These are phyloP conservation scores for Sinohyriopsis cumingii DNA, from an alignment of 2,888 invertebrate genomes.

Conservation along the genomic window DNA sequence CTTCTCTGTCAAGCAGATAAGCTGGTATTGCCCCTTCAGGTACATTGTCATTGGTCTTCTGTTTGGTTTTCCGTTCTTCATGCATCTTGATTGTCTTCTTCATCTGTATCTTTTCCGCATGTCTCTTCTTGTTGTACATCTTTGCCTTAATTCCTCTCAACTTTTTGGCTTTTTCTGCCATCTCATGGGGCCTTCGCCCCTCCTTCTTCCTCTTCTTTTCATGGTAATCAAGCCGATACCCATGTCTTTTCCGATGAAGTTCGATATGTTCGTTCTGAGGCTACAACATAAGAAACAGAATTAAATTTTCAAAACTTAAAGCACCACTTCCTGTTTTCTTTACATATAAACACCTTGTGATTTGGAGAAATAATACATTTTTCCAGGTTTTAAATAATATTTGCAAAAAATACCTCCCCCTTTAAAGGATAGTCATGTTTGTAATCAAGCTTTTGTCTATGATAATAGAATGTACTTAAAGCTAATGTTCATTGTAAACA, in stretches of 20 bases:
- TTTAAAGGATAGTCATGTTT: no score
- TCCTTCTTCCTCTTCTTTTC: conserved; percentile 95
- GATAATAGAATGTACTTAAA: no score
- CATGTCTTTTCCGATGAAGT: conserved; percentile 95
- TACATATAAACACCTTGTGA: no score
- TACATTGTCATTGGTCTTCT: conserved; percentile 80
- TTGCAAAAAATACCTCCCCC: no score
- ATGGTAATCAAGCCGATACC: conserved; percentile 96
- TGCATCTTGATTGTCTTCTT: conserved; percentile 98
- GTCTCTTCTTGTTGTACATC: conserved; percentile 94
- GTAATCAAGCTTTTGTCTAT: no score
- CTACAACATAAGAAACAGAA: conserved; percentile 41
- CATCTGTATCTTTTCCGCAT: conserved; percentile 99
- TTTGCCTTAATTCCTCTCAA: conserved; percentile 97
- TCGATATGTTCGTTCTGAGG: conserved; percentile 99
- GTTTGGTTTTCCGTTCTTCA: conserved; percentile 92
- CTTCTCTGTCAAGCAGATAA: conserved; percentile 97
- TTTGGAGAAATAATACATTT: no score
- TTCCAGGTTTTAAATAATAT: no score
- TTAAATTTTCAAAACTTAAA: no score
- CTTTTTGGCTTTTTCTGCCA: conserved; percentile 91
- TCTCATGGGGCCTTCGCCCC: conserved; percentile 93
- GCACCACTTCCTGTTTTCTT: no score
- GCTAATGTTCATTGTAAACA: no score
- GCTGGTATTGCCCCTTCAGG: conserved; percentile 95